Percentiles rank a stretch among this genome's conserved stretches.
Evolutionary conservation across 35 echinoderm and acorn worm species (phyloP).

Genomic region (Nesometra sesokonis): DNA sequence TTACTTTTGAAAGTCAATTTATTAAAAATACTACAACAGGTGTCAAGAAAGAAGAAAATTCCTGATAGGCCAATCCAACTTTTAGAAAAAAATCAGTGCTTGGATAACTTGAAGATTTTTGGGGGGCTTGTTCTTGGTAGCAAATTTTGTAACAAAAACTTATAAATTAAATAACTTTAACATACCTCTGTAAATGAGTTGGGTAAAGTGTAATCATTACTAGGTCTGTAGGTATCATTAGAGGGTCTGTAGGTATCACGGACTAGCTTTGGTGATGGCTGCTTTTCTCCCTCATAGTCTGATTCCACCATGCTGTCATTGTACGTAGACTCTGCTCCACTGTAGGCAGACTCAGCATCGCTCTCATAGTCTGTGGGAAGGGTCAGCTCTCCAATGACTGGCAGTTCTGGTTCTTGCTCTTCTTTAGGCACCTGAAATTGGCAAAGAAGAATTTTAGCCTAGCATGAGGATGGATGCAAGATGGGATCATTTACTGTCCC

Average conservation of each 20-base stretch:
- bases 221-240: neutral
- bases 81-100: too few species aligned
- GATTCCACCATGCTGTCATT: conserved; percentile 63
- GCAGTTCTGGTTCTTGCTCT: conserved; percentile 41
- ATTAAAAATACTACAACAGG: too few species aligned
- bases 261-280: neutral
- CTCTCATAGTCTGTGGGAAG: conserved; percentile 71
- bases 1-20: too few species aligned
- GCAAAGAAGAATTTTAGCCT: neutral
- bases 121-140: too few species aligned
- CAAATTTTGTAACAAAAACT: too few species aligned
- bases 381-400: conserved; percentile 49
- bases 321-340: conserved; percentile 30
- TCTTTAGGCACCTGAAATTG: conserved; percentile 41
- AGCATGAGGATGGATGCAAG: too few species aligned
- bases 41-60: too few species aligned
- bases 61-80: too few species aligned
- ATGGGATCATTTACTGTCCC: too few species aligned
- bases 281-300: conserved; percentile 34
- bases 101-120: too few species aligned
- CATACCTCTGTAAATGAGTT: neutral
- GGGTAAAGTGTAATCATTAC: neutral
- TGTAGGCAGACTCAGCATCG: conserved; percentile 54
- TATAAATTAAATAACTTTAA: neutral
- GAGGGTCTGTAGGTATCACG: neutral